Evolutionary conservation across 2,888 invertebrate species (phyloP).

Genomic region (Drosophila imparisetae): DNA sequence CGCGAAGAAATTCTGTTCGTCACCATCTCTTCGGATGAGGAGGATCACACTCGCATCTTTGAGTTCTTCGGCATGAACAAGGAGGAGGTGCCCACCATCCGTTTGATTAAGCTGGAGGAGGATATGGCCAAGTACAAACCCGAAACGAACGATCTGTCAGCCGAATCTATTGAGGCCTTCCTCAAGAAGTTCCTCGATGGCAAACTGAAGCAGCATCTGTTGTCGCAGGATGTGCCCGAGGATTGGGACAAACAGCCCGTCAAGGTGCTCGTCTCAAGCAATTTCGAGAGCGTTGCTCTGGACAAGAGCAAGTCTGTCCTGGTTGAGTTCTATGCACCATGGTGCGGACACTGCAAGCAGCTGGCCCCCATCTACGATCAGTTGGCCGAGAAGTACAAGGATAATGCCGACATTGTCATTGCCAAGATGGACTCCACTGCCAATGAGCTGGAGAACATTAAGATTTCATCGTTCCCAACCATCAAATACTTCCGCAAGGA

Average conservation of each 20-base stretch:
- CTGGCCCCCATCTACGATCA: conserved; percentile 98
- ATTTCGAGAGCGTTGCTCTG: conserved; percentile 97
- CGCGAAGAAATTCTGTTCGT: conserved; percentile 97
- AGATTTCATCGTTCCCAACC: conserved; percentile 97
- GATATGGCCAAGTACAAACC: conserved; percentile 99
- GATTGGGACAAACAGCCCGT: conserved; percentile 99
- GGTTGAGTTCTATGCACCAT: conserved; percentile 99
- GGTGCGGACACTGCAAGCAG: conserved; percentile 99
- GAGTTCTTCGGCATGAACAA: conserved; percentile 99
- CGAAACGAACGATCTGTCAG: conserved; percentile 84
- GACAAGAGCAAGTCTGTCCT: conserved; percentile 95
- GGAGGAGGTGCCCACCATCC: conserved; percentile 95
- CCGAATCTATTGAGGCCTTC: conserved; percentile 87
- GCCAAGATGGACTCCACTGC: conserved; percentile 99
- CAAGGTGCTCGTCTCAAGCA: conserved; percentile 95
- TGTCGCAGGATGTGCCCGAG: conserved; percentile 96
- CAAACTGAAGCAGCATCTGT: conserved; percentile 96
- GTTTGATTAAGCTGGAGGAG: conserved; percentile 97
- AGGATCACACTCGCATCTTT: conserved; percentile 97
- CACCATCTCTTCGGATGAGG: conserved; percentile 96
- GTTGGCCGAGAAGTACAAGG: conserved; percentile 96
- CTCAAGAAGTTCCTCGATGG: conserved; percentile 95
- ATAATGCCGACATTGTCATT: conserved; percentile 92
- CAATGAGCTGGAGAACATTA: conserved; percentile 98
- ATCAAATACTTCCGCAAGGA: conserved; percentile 97